Conservation (phyloP, 2,797 vertebrate species). For the Netta rufina region DNA sequence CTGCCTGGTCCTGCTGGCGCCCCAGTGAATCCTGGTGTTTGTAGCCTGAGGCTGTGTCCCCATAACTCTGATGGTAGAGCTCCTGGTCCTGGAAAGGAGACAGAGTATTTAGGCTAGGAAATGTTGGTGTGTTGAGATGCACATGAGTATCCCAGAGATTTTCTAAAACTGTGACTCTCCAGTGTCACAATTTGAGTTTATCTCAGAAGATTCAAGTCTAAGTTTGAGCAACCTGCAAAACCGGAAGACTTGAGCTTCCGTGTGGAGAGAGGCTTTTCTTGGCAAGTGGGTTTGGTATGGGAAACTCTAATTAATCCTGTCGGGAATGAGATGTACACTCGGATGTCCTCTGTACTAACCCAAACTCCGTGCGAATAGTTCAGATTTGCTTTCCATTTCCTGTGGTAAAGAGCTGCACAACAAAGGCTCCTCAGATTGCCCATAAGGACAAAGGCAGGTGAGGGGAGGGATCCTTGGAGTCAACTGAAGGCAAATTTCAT, state of each 20-base stretch:
- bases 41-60: rapidly evolving
- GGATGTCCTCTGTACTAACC: neutral
- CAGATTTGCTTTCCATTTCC: neutral
- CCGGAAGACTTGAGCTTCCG: neutral
- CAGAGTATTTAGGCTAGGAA: neutral
- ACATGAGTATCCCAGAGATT: rapidly evolving
- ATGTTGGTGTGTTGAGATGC: rapidly evolving
- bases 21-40: neutral
- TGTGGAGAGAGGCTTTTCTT: neutral
- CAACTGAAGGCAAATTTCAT: rapidly evolving
- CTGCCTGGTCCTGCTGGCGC: neutral
- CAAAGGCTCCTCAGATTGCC: neutral
- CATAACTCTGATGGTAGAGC: neutral
- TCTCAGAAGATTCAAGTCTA: neutral
- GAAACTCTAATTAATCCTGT: neutral
- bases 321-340: neutral
- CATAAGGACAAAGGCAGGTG: neutral
- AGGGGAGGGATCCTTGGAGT: rapidly evolving
- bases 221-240: neutral
- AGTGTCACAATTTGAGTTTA: neutral
- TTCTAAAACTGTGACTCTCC: neutral
- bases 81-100: neutral
- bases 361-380: neutral
- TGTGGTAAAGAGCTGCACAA: neutral
- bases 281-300: neutral